Evolutionary conservation across 2,888 invertebrate species (phyloP).

Genomic region (Drosophila rellima): DNA sequence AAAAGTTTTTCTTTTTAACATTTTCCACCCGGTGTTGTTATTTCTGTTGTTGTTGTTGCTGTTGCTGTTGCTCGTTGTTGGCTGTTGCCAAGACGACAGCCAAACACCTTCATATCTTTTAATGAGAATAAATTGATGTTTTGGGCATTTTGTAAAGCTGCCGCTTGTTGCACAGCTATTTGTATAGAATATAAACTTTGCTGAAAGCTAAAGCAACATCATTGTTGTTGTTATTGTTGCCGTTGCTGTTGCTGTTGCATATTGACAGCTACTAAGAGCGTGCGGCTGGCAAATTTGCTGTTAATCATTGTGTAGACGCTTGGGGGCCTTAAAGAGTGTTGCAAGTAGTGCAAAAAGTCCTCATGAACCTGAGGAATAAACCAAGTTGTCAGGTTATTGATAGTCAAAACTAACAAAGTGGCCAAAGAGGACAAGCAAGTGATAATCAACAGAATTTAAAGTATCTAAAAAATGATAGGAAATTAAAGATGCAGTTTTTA

Average conservation of each 20-base stretch:
- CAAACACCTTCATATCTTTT: constrained; percentile 77
- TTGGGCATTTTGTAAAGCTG: constrained; percentile 74
- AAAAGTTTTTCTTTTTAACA: constrained; percentile 67
- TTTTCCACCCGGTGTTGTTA: constrained; percentile 16
- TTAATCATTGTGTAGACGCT: constrained; percentile 62
- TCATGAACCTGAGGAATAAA: neutral
- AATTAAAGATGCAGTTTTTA: neutral
- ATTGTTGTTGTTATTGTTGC: constrained; percentile 10
- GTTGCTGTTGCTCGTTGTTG: constrained; percentile 12
- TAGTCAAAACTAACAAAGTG: neutral
- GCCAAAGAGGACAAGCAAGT: neutral
- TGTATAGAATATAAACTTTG: constrained; percentile 61
- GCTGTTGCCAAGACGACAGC: constrained; percentile 52
- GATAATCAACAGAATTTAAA: neutral
- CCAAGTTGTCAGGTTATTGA: neutral
- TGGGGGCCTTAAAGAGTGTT: constrained; percentile 16
- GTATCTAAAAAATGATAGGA: neutral
- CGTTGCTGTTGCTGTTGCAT: constrained; percentile 40
- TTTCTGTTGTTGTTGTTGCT: constrained; percentile 14
- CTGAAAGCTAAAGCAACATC: constrained; percentile 25
- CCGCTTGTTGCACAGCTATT: constrained; percentile 55
- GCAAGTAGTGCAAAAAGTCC: constrained; percentile 5
- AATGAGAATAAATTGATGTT: constrained; percentile 82
- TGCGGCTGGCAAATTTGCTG: constrained; percentile 53
- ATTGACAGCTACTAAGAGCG: constrained; percentile 60